phyloP scores from a whole-genome alignment of 2,797 vertebrate species.

The Carapus acus region DNA sequence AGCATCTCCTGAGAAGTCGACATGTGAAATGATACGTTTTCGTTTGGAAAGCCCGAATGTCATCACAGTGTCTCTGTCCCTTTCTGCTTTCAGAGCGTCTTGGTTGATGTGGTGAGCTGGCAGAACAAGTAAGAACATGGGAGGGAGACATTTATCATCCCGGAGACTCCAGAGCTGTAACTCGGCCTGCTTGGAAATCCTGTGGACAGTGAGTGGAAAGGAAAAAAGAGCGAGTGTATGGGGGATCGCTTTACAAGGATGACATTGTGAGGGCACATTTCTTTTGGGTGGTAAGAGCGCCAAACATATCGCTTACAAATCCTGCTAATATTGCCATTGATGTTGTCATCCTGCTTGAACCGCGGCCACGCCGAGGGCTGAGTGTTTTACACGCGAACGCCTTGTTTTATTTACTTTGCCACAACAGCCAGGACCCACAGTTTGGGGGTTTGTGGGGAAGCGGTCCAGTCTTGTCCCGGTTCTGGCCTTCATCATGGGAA shows the following conservation, averaged over 20 bases:
- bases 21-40: constrained; percentile 74
- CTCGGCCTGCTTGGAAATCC: constrained; percentile 66
- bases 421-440: too few species aligned
- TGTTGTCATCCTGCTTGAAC: constrained; percentile 3
- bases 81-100: constrained; percentile 61
- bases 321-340: constrained; percentile 5
- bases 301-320: constrained; percentile 28
- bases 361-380: background rate
- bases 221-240: constrained; percentile 27
- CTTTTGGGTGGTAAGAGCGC: constrained; percentile 42
- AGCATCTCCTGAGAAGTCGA: constrained; percentile 55
- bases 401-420: background rate
- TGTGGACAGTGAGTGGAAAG: constrained; percentile 49
- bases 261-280: constrained; percentile 34
- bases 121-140: constrained; percentile 71
- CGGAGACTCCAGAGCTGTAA: constrained; percentile 64
- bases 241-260: constrained; percentile 56
- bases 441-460: too few species aligned
- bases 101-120: constrained; percentile 76
- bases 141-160: constrained; percentile 72
- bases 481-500: too few species aligned
- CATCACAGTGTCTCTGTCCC: constrained; percentile 70
- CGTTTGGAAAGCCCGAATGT: constrained; percentile 71
- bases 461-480: too few species aligned
- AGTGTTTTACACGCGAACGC: background rate